A percentile compares a stretch with the other conserved stretches of the same genome.
Evolutionary conservation across 2,113 vertebrate genomes (phyloP).

Genomic region (Irena cyanogastra): DNA sequence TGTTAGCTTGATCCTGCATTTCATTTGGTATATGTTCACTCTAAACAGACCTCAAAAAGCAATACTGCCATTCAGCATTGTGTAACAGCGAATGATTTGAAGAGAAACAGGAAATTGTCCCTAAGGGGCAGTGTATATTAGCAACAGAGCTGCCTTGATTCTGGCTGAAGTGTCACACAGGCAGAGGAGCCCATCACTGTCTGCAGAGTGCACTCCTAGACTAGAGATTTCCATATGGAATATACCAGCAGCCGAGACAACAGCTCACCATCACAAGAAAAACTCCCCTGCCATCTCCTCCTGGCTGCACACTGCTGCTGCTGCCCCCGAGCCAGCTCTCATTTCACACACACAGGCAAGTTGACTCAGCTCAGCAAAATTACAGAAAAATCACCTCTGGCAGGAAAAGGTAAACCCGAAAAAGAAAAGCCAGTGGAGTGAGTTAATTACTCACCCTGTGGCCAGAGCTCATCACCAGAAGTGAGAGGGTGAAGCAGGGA

Average conservation of each 20-base stretch:
- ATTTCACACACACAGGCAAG: not conserved
- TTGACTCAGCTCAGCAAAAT: not conserved
- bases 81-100: not conserved
- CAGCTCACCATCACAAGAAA: not conserved
- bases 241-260: not conserved
- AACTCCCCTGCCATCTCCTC: not conserved
- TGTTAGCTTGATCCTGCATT: not conserved
- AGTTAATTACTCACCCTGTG: not conserved
- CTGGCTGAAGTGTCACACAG: not conserved
- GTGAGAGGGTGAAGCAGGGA: not conserved
- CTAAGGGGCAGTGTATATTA: not conserved
- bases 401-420: not conserved
- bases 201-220: not conserved
- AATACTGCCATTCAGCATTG: not conserved
- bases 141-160: not conserved
- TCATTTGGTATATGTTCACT: not conserved
- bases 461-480: accelerated
- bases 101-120: not conserved
- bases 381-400: not conserved
- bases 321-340: not conserved
- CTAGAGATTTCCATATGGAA: not conserved
- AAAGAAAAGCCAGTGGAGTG: not conserved
- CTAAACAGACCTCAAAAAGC: not conserved
- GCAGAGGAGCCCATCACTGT: not conserved
- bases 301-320: not conserved